Base-by-base conservation (phyloP, 2,888 invertebrate species). In the Celastrina argiolus region DNA sequence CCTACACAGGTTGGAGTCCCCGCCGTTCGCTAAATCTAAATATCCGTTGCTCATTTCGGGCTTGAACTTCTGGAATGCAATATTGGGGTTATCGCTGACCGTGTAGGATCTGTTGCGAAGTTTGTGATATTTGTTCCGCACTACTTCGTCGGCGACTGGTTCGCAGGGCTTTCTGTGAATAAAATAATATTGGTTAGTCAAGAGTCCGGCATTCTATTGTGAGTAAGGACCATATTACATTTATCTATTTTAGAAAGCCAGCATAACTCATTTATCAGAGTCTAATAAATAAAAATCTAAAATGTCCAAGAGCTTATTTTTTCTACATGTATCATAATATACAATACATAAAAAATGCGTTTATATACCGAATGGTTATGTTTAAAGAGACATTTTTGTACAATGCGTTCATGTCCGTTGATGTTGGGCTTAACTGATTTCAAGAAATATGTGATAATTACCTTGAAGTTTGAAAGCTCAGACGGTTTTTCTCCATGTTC, bases 401-500 rank as follows among this genome's bases (percentile, higher is more conserved):
- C 6, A 16, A 45, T 45, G 18, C 28, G 28, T 56, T 14, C 8
- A 31, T 58, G 34, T 18, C 10, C 8, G 3, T 45, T 45, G 16
- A 45, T 6, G 28, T 5, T 16, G 4, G 2, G 42, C 31, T 3
- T 7, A 18, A 14, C n/a, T 3, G n/a, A 4, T 18, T 41, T 18
- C 12, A 39, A 45, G 0, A n/a, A 16, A 34, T n/a, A 56, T 16
- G 18, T 26, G 26, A 42, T 59, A 81, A 88, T 82, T 85, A 96
- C 96, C 95, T 94, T 81, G 94, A 93, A 83, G 95, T 93, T 92
- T 96, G 95, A 94, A 96, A 95, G 94, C 94, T 95, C 93, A 96
- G 90, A 85, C 96, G 96, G 88, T 96, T 96, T 87, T 96, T 96
- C 84, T 97, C 97, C 96, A 97, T 97, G 87, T 97, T 97, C 74